Evolutionary conservation across 1,140 invertebrate species (phyloP).

Genomic region (Eupeodes corollae): DNA sequence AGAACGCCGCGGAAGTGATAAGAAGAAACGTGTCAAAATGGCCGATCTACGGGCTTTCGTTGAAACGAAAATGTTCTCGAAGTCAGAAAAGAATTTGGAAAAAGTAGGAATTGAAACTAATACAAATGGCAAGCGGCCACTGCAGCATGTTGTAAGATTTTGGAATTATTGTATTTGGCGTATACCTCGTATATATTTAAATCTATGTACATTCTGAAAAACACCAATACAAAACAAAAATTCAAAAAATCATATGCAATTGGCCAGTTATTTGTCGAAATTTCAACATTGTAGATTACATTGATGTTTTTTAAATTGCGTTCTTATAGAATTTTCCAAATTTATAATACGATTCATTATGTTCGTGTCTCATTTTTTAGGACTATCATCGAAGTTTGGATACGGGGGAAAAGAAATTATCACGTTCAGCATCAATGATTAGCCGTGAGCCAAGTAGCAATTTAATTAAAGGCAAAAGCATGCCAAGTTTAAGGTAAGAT

Average conservation of each 20-base stretch:
- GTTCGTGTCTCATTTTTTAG: slow-evolving; percentile 35
- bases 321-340: too few relatives aligned
- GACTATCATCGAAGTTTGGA: slow-evolving; percentile 69
- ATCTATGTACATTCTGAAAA: background rate
- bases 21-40: slow-evolving; percentile 81
- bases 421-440: slow-evolving; percentile 52
- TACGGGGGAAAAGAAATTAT: slow-evolving; percentile 57
- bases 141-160: slow-evolving; percentile 36
- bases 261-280: too few relatives aligned
- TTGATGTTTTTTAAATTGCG: too few relatives aligned
- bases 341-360: background rate
- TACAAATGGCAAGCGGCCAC: slow-evolving; percentile 41
- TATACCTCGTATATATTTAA: background rate
- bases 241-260: too few relatives aligned
- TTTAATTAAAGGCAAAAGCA: slow-evolving; percentile 85
- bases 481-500: slow-evolving; percentile 83
- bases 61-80: slow-evolving; percentile 79
- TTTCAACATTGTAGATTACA: background rate
- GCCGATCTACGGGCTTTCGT: slow-evolving; percentile 79
- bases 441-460: slow-evolving; percentile 48
- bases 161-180: background rate
- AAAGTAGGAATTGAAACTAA: slow-evolving; percentile 70
- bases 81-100: slow-evolving; percentile 81
- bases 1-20: slow-evolving; percentile 65
- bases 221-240: background rate